Evolutionary conservation across 2,797 vertebrate species (phyloP).

Genomic region (Rallus crepitans): DNA sequence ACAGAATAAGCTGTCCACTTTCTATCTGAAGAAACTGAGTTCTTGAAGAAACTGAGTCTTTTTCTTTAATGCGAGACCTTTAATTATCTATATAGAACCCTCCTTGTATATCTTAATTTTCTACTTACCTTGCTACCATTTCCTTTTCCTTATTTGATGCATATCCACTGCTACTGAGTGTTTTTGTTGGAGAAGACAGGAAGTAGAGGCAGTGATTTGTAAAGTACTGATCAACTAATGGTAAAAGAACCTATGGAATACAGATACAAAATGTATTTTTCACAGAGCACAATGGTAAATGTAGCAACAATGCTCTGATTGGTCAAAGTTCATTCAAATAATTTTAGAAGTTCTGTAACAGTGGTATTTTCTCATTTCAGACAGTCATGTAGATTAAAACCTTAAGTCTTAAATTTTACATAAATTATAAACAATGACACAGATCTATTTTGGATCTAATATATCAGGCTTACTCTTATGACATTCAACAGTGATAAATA

Average conservation of each 20-base stretch:
- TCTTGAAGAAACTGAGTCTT: not conserved
- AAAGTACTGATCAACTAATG: conserved; percentile 98
- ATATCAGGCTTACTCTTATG: not conserved
- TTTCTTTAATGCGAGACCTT: not conserved
- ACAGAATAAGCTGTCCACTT: not conserved
- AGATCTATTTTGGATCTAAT: not conserved
- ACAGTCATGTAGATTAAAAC: not conserved
- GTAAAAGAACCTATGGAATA: conserved; percentile 91
- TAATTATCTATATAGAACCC: not conserved
- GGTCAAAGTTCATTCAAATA: not conserved
- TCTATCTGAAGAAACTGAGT: not conserved
- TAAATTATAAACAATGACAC: not conserved
- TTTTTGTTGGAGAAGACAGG: conserved; percentile 94
- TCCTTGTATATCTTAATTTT: not conserved
- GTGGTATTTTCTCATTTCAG: not conserved
- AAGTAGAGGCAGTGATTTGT: conserved; percentile 98
- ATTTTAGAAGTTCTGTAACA: not conserved
- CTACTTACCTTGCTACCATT: conserved; percentile 94
- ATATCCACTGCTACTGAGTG: conserved; percentile 95
- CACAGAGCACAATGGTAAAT: not conserved
- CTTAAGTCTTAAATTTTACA: not conserved
- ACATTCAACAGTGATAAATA: not conserved
- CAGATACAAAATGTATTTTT: conserved; percentile 42
- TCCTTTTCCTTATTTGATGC: conserved; percentile 99
- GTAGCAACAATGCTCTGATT: not conserved